phyloP scores from a whole-genome alignment of 2,113 vertebrate genomes.

The Proteles cristata region DNA sequence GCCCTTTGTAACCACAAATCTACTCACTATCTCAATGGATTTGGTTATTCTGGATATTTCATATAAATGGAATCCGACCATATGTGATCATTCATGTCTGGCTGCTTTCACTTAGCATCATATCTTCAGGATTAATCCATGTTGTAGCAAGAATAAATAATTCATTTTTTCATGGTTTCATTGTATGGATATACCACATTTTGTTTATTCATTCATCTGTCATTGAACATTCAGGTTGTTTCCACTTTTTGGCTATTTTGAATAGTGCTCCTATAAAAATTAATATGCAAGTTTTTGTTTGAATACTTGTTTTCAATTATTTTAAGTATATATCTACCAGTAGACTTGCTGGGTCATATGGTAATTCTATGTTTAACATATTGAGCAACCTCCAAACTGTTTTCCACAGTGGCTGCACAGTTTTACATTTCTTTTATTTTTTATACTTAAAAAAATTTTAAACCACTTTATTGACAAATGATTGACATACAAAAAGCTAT shows the following conservation, averaged over 20 bases:
- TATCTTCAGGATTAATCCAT: background rate
- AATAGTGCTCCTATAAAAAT: background rate
- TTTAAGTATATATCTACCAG: background rate
- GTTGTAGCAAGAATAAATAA: background rate
- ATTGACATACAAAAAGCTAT: too few relatives aligned
- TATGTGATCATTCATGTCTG: background rate
- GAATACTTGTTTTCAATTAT: background rate
- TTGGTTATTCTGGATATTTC: constrained; percentile 11
- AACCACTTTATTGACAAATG: too few relatives aligned
- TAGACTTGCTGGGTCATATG: background rate
- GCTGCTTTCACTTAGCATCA: background rate
- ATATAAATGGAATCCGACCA: background rate
- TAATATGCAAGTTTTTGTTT: background rate
- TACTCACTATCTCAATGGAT: background rate
- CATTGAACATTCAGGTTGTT: background rate
- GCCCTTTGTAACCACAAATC: background rate
- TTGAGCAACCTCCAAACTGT: background rate
- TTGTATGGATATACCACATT: background rate
- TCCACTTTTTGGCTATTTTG: background rate
- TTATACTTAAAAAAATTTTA: too few relatives aligned
- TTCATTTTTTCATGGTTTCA: constrained; percentile 21
- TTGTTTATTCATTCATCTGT: constrained; percentile 5
- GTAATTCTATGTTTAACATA: constrained; percentile 16
- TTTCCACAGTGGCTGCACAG: background rate
- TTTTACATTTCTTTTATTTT: background rate